Conservation (phyloP, 2,113 vertebrate genomes). For the Psittacara wagleri region DNA sequence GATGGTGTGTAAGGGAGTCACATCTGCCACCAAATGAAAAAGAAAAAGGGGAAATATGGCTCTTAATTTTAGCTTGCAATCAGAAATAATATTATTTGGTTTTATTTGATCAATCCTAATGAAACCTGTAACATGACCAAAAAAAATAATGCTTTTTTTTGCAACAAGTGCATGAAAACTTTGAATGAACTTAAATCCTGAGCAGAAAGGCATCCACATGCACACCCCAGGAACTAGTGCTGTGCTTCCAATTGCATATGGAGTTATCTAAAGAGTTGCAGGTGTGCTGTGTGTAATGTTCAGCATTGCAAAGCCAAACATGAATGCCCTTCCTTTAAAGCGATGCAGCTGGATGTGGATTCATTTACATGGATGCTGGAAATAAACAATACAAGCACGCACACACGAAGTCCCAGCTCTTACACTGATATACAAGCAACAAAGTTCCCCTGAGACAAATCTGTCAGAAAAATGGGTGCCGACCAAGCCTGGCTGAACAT, state of each 20-base stretch:
- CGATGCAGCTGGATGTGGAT: not conserved
- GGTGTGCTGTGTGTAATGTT: fast-evolving
- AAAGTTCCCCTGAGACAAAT: not conserved
- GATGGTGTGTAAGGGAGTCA: not conserved
- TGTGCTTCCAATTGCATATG: not conserved
- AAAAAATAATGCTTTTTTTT: not conserved
- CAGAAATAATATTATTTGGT: not conserved
- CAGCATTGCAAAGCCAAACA: not conserved
- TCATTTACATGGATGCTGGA: not conserved
- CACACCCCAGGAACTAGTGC: fast-evolving
- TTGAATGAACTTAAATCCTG: not conserved
- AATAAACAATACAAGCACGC: not conserved
- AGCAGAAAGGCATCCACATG: not conserved
- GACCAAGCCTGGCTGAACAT: not conserved
- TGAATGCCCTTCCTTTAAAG: not conserved
- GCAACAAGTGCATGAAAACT: not conserved
- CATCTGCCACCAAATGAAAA: not conserved
- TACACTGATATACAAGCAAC: not conserved
- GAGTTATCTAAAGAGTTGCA: not conserved
- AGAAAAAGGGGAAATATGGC: not conserved
- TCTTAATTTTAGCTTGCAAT: not conserved
- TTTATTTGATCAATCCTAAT: not conserved
- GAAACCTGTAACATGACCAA: not conserved
- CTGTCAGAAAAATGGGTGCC: not conserved
- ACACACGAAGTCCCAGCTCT: not conserved